Conservation (phyloP, 2,113 vertebrate genomes). For the Panthera tigris region DNA sequence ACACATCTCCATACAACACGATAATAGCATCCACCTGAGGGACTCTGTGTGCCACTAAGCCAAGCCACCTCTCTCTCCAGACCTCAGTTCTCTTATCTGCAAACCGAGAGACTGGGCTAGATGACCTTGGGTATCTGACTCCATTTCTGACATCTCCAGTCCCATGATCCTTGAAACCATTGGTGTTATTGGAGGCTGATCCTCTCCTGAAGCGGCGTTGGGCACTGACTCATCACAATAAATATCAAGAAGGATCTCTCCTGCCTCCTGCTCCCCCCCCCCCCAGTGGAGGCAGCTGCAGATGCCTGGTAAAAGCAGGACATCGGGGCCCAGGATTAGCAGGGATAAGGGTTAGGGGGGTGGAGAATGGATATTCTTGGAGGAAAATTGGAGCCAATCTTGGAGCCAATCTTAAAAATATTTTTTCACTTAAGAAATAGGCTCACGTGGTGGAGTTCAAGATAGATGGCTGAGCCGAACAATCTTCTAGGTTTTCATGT, state of each 20-base stretch:
- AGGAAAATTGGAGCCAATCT: background rate
- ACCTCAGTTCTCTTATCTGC: background rate
- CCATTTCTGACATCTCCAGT: background rate
- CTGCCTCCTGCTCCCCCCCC: background rate
- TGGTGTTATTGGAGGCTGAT: fast-evolving
- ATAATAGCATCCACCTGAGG: too few relatives aligned
- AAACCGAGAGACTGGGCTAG: background rate
- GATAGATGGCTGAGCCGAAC: background rate
- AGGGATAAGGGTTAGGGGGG: background rate
- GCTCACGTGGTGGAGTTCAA: background rate
- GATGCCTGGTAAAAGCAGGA: background rate
- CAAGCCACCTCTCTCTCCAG: background rate
- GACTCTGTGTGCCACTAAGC: background rate
- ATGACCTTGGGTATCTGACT: background rate
- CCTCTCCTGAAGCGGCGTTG: background rate
- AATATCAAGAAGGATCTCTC: background rate
- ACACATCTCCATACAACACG: background rate
- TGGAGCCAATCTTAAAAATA: background rate
- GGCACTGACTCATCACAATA: background rate
- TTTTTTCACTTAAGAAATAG: constrained; percentile 11
- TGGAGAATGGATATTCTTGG: background rate
- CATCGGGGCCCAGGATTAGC: background rate
- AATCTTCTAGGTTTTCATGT: background rate
- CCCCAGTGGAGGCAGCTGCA: background rate
- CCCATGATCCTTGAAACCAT: background rate